A percentile compares a stretch with the other conserved stretches of the same genome.
phyloP scores from a whole-genome alignment of 2,113 vertebrate genomes.

The Pantherophis guttatus region DNA sequence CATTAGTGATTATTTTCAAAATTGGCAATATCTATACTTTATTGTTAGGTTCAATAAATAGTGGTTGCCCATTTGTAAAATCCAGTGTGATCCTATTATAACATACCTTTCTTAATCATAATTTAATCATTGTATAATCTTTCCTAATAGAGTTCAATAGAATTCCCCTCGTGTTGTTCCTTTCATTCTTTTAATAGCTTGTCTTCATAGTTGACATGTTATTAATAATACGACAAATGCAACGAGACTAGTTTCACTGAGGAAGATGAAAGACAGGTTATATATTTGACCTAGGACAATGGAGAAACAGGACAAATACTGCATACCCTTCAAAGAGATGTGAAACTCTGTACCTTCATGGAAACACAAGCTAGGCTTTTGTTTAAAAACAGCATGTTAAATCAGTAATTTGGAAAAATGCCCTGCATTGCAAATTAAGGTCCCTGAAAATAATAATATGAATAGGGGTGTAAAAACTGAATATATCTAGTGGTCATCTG shows the following conservation, averaged over 20 bases:
- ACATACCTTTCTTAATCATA: not conserved
- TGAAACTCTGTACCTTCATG: not conserved
- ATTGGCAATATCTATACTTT: not conserved
- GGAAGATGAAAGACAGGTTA: constrained; percentile 5
- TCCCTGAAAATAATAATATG: not conserved
- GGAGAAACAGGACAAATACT: constrained; percentile 3
- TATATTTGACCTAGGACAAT: not conserved
- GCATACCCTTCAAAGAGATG: not conserved
- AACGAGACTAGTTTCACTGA: not conserved
- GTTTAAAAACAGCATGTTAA: not conserved
- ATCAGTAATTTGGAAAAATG: not conserved
- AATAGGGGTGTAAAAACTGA: not conserved
- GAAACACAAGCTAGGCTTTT: not conserved
- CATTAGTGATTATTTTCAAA: not conserved
- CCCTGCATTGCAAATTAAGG: not conserved
- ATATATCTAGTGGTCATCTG: not conserved
- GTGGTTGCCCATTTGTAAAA: not conserved
- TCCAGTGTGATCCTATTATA: not conserved
- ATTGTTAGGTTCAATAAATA: not conserved
- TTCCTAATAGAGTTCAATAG: constrained; percentile 2
- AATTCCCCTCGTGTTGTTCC: not conserved
- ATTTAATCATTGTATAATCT: constrained; percentile 20
- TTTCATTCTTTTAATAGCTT: constrained; percentile 3
- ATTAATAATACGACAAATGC: constrained; percentile 11
- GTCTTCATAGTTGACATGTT: constrained; percentile 6